A percentile compares a stretch with the other conserved stretches of the same genome.
phyloP scores from a whole-genome alignment of 2,888 invertebrate genomes.

The Latrodectus hesperus region DNA sequence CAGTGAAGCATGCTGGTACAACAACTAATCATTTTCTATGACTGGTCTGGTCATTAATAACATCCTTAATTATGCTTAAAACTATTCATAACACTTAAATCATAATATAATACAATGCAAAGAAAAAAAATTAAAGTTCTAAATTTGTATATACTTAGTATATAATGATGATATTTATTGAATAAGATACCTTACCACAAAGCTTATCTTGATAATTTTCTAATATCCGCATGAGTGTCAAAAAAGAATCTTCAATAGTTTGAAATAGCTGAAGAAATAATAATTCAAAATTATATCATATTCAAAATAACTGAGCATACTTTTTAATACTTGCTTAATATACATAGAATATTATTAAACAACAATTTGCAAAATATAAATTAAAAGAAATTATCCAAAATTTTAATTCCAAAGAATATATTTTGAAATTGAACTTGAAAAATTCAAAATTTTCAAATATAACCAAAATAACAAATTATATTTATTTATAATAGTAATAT shows the following conservation, averaged over 20 bases:
- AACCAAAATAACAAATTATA: background rate
- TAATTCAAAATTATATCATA: background rate
- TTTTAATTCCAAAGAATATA: background rate
- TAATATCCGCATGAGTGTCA: constrained; percentile 88
- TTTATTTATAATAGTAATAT: background rate
- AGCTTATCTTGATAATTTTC: constrained; percentile 95
- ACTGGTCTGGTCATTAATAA: no score
- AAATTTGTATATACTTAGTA: background rate
- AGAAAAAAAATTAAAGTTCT: no score
- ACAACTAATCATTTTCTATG: no score
- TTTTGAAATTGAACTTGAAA: background rate
- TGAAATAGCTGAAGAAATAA: constrained; percentile 80
- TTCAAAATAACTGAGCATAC: background rate
- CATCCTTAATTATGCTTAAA: no score
- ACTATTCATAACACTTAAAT: no score
- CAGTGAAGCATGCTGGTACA: no score
- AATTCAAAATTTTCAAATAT: background rate
- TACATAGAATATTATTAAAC: background rate
- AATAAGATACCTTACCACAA: constrained; percentile 80
- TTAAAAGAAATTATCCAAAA: background rate
- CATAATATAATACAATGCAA: no score
- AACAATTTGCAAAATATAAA: background rate
- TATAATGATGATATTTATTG: background rate
- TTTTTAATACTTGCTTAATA: background rate
- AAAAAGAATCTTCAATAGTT: constrained; percentile 92